These are phyloP conservation scores for Plumapathes pennacea DNA, from an alignment of 92 coral and sea anemone species.

Conservation along the genomic window DNA sequence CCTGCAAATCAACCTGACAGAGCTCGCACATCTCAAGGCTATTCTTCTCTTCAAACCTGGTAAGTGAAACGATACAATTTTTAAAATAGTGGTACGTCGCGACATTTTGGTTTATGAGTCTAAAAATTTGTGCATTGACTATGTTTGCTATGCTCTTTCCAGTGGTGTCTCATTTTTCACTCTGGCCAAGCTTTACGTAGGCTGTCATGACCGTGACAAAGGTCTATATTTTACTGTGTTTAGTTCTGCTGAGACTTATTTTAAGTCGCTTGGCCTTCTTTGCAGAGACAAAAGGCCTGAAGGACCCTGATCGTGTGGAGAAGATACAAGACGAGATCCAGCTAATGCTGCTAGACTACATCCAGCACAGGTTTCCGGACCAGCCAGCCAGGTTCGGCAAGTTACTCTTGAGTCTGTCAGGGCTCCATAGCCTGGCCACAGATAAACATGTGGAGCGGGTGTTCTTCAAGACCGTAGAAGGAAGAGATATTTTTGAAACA, in stretches of 20 bases:
- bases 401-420: slow-evolving; percentile 70
- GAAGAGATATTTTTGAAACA: slow-evolving; percentile 77
- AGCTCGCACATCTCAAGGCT: slow-evolving; percentile 88
- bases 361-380: slow-evolving; percentile 55
- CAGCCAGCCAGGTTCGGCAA: slow-evolving; percentile 91
- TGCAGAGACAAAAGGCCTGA: slow-evolving; percentile 87
- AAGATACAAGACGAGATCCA: slow-evolving; percentile 91
- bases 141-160: no score
- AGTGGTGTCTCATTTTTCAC: background rate
- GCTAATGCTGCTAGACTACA: slow-evolving; percentile 67
- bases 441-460: slow-evolving; percentile 88
- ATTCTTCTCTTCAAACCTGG: slow-evolving; percentile 88
- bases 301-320: slow-evolving; percentile 78
- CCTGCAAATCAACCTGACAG: slow-evolving; percentile 72
- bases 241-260: background rate
- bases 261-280: background rate
- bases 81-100: no score
- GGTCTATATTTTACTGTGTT: background rate
- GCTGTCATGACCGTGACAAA: no score
- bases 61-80: no score
- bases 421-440: slow-evolving; percentile 71
- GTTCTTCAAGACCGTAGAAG: slow-evolving; percentile 64
- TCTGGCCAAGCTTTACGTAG: no score
- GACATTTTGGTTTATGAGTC: no score
- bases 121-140: no score